A percentile compares a stretch with the other conserved stretches of the same genome.
phyloP scores from a whole-genome alignment of 1,140 invertebrate genomes.

The Magallana angulata region DNA sequence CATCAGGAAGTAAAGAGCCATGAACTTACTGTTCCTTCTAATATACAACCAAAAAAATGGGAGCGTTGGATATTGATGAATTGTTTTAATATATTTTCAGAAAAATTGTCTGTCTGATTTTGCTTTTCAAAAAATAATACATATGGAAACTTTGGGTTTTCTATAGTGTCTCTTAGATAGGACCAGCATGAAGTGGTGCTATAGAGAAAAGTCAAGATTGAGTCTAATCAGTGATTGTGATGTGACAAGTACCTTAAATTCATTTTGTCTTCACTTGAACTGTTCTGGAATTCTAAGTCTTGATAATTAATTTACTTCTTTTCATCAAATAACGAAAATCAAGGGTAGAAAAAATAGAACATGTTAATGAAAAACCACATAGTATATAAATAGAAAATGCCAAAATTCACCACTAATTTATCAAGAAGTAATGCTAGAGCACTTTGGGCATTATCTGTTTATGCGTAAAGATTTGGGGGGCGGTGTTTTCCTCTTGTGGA shows the following conservation, averaged over 20 bases:
- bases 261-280: too few relatives aligned
- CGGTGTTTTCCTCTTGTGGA: background rate
- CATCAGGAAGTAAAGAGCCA: background rate
- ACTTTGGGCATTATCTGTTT: background rate
- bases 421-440: background rate
- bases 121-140: background rate
- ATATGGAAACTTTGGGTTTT: slow-evolving; percentile 6
- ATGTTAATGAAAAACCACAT: too few relatives aligned
- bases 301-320: too few relatives aligned
- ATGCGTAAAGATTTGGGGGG: background rate
- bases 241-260: too few relatives aligned
- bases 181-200: too few relatives aligned
- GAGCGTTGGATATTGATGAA: slow-evolving; percentile 27
- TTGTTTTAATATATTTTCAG: background rate
- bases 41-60: background rate
- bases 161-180: background rate
- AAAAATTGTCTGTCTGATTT: background rate
- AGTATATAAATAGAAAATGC: background rate
- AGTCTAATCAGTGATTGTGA: too few relatives aligned
- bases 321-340: too few relatives aligned
- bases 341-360: too few relatives aligned
- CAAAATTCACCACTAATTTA: slow-evolving; percentile 5
- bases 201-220: too few relatives aligned
- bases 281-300: too few relatives aligned
- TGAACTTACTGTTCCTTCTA: background rate